phyloP scores from a whole-genome alignment of 2,888 invertebrate species.

The Bedellia somnulentella region DNA sequence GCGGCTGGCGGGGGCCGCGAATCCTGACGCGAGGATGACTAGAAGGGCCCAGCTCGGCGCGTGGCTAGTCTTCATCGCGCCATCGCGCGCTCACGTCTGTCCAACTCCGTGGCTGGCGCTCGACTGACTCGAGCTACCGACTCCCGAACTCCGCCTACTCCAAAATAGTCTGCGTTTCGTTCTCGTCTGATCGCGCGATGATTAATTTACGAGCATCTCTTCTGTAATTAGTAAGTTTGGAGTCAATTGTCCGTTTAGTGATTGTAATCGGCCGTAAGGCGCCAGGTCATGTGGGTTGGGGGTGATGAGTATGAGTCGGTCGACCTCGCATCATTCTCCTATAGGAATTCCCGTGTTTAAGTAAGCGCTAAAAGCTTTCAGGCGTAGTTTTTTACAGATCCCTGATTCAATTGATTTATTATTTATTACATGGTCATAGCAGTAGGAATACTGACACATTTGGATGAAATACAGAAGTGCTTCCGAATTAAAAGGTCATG shows the following conservation, averaged over 20 bases:
- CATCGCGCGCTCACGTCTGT: slow-evolving; percentile 32
- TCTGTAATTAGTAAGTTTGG: slow-evolving; percentile 31
- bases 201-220: slow-evolving; percentile 36
- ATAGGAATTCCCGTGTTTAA: no score
- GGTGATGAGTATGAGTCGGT: no score
- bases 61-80: slow-evolving; percentile 53
- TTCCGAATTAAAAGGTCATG: no score
- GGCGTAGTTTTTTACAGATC: no score
- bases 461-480: no score
- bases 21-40: slow-evolving; percentile 31
- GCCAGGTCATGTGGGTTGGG: slow-evolving; percentile 8
- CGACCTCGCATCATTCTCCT: no score
- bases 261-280: slow-evolving; percentile 12
- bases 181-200: slow-evolving; percentile 22
- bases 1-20: slow-evolving; percentile 31
- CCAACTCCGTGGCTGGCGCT: slow-evolving; percentile 46
- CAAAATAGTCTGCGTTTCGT: slow-evolving; percentile 30
- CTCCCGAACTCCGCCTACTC: slow-evolving; percentile 34
- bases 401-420: no score
- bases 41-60: slow-evolving; percentile 48
- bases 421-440: no score
- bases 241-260: slow-evolving; percentile 19
- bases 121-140: slow-evolving; percentile 34
- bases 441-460: no score
- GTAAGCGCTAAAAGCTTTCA: no score